These are phyloP conservation scores for Gastrophryne carolinensis DNA, from an alignment of 2,797 vertebrate genomes.

Conservation along the genomic window DNA sequence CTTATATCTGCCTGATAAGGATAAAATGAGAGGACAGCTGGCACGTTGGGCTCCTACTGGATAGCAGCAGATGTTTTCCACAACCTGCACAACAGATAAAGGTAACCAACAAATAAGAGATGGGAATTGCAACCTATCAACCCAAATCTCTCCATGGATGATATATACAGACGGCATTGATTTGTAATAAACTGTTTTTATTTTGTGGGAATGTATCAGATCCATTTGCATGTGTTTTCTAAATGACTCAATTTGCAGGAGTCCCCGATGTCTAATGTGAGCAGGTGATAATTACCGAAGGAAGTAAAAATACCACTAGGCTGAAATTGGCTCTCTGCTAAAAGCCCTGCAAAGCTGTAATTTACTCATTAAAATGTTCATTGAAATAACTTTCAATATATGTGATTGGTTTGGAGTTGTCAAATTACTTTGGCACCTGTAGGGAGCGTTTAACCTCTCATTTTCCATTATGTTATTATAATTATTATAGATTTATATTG, in stretches of 20 bases:
- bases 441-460: neutral
- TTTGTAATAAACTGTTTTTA: neutral
- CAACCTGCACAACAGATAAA: slow-evolving; percentile 21
- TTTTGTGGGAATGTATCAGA: neutral
- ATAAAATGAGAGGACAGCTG: slow-evolving; percentile 16
- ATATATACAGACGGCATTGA: neutral
- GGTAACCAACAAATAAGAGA: neutral
- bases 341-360: slow-evolving; percentile 27
- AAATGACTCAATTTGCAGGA: slow-evolving; percentile 1
- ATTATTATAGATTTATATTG: too few relatives aligned
- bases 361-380: slow-evolving; percentile 43
- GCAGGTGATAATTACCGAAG: slow-evolving; percentile 26
- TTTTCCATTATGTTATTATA: too few relatives aligned
- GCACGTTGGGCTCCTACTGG: neutral
- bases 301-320: slow-evolving; percentile 15
- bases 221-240: neutral
- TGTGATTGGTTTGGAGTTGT: slow-evolving; percentile 26
- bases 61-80: slow-evolving; percentile 15
- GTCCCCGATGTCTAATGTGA: neutral
- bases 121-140: neutral
- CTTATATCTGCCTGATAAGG: neutral
- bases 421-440: neutral
- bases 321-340: slow-evolving; percentile 17
- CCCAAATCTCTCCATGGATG: neutral
- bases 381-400: slow-evolving; percentile 37